Evolutionary conservation across 2,888 invertebrate genomes (phyloP).

Genomic region (Dione vanillae): DNA sequence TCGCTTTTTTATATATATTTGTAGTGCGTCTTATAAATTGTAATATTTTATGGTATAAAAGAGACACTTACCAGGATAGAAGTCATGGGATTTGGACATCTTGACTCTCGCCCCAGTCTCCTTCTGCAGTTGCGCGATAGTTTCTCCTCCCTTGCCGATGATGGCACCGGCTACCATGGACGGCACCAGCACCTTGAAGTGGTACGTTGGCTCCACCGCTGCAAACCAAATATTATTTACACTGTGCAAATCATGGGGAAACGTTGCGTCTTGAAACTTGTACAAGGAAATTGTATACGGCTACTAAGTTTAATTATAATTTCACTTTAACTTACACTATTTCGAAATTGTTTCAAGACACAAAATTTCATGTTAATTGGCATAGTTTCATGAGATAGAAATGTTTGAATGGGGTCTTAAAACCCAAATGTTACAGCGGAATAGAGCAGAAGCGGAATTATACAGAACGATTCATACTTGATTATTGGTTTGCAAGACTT

Average conservation of each 20-base stretch:
- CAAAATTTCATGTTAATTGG: slow-evolving; percentile 31
- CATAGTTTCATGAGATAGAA: slow-evolving; percentile 38
- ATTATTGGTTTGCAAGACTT: slow-evolving; percentile 19
- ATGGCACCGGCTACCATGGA: slow-evolving; percentile 99
- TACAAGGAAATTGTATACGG: background rate
- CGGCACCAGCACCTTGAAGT: slow-evolving; percentile 98
- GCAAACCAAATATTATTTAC: slow-evolving; percentile 57
- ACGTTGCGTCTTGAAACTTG: slow-evolving; percentile 53
- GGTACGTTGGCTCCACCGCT: slow-evolving; percentile 95
- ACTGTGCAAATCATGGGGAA: slow-evolving; percentile 45
- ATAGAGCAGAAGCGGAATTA: slow-evolving; percentile 45
- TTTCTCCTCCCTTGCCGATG: slow-evolving; percentile 99
- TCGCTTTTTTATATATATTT: slow-evolving; percentile 20
- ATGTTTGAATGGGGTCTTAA: slow-evolving; percentile 34
- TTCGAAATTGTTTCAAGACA: slow-evolving; percentile 41
- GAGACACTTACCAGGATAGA: slow-evolving; percentile 96
- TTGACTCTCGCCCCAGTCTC: slow-evolving; percentile 98
- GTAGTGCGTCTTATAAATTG: background rate
- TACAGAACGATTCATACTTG: slow-evolving; percentile 38
- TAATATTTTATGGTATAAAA: background rate
- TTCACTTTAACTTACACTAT: background rate
- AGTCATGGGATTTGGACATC: slow-evolving; percentile 99
- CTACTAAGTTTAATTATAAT: background rate
- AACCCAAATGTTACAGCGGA: slow-evolving; percentile 38
- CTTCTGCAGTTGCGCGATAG: slow-evolving; percentile 98